A percentile compares a stretch with the other conserved stretches of the same genome.
Evolutionary conservation across 1,140 invertebrate genomes (phyloP).

Genomic region (Brachionus asplanchnoidis): DNA sequence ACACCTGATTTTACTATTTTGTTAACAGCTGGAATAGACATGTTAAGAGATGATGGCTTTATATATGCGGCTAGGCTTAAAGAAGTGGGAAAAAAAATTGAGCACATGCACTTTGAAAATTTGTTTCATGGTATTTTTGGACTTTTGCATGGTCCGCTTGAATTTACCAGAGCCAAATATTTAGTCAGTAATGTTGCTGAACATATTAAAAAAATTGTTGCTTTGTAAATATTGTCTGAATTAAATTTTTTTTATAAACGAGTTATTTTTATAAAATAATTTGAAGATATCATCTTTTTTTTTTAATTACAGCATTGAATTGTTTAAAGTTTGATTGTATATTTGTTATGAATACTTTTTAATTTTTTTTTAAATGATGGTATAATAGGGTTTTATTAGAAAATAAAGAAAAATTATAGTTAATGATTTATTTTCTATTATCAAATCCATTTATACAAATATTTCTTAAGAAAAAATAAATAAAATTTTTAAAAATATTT

Average conservation of each 20-base stretch:
- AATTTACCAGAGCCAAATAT: slow-evolving; percentile 3
- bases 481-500: too few relatives aligned
- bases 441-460: too few relatives aligned
- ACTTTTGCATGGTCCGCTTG: slow-evolving; percentile 9
- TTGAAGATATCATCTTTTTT: background rate
- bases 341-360: background rate
- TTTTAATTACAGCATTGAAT: background rate
- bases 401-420: background rate
- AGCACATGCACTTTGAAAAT: slow-evolving; percentile 37
- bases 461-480: too few relatives aligned
- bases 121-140: slow-evolving; percentile 40
- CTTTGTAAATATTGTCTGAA: background rate
- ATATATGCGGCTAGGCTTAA: slow-evolving; percentile 32
- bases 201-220: background rate
- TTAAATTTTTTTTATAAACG: background rate
- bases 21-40: slow-evolving; percentile 20
- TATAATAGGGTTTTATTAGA: background rate
- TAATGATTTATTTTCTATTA: too few relatives aligned
- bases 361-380: background rate
- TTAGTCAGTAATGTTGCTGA: slow-evolving; percentile 22
- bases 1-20: slow-evolving; percentile 24
- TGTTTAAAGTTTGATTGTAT: background rate
- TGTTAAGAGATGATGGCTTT: slow-evolving; percentile 36
- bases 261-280: background rate
- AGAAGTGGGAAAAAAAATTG: background rate